Evolutionary conservation across 1,140 invertebrate species (phyloP), one percentile per base, ranked within the genome.

Genomic region (Muscidifurax raptorellus): DNA sequence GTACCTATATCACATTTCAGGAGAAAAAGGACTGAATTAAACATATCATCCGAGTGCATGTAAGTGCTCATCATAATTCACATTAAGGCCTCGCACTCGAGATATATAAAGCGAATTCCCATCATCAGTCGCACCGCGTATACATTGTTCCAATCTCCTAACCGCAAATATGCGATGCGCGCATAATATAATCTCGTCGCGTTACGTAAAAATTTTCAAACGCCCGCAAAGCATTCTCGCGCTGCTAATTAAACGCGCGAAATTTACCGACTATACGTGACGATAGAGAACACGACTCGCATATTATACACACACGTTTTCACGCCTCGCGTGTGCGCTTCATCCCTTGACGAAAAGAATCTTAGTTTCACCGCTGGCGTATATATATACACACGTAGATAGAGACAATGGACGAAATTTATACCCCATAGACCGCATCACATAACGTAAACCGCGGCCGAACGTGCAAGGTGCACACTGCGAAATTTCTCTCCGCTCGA

Each of bases 211-310:
- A 15, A 74, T 40, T 22, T 36, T n/a, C 52, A 32, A 74, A 13
- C n/a, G 5, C 22, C 47, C 25, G 13, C 36, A 59, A 72, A 27
- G 18, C 52, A 74, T 72, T 82, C 32, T 59, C 69, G 27, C 28
- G 59, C 64, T 27, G 59, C 64, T 76, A 67, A 76, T 82, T 82
- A 67, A 82, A 64, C 28, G 5, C n/a, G 36, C n/a, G 52, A 76
- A 82, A 76, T 32, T 67, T 36, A 76, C 32, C 52, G 28, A 10
- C 69, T 27, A n/a, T n/a, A 18, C 15, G 18, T 69, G 25, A 13
- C 66, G 66, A 22, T 6, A 10, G 18, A 67, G 6, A 13, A 47
- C 12, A 4, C 69, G 18, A 30, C 0, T 69, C n/a, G 22, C 22
- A 27, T 44, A 71, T 44, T n/a, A n/a, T n/a, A n/a, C n/a, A n/a